Evolutionary conservation across 1,140 invertebrate species (phyloP).

Genomic region (Pseudomyrmex concolor): DNA sequence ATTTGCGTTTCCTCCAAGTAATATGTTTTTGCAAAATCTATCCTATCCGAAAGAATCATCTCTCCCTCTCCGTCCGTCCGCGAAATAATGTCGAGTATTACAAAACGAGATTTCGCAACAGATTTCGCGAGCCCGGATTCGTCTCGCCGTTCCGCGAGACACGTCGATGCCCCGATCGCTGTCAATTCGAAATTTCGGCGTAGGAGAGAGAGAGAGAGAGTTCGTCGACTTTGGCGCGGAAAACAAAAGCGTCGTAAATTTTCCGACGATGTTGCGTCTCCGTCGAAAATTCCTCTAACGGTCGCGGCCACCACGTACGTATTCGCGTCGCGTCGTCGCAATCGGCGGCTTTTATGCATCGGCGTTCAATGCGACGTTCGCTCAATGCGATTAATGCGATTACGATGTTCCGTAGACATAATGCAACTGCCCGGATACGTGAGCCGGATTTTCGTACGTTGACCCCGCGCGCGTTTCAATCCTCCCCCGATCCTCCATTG

Average conservation of each 20-base stretch:
- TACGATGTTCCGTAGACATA: slow-evolving; percentile 48
- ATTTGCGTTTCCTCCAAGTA: no score
- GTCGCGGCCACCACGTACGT: not conserved
- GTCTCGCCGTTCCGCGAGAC: not conserved
- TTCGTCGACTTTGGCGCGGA: slow-evolving; percentile 20
- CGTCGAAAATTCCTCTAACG: not conserved
- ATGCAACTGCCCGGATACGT: slow-evolving; percentile 20
- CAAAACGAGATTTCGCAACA: no score
- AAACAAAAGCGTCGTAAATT: slow-evolving; percentile 39
- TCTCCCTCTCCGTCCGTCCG: not conserved
- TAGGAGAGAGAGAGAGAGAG: not conserved
- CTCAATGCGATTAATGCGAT: slow-evolving; percentile 50
- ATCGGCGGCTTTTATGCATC: slow-evolving; percentile 19
- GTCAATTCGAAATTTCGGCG: slow-evolving; percentile 8
- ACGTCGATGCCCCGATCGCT: slow-evolving; percentile 1
- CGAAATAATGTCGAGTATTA: not conserved
- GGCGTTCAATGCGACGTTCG: not conserved
- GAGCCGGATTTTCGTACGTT: slow-evolving; percentile 46
- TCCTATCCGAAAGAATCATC: not conserved
- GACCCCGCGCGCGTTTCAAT: slow-evolving; percentile 1
- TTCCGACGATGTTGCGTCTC: not conserved
- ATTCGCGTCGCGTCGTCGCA: not conserved
- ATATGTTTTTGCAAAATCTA: no score
- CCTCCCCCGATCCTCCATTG: slow-evolving; percentile 18
- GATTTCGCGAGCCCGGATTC: slow-evolving; percentile 29